Evolutionary conservation across 2,113 vertebrate genomes (phyloP).

Genomic region (Chaetops frenatus): DNA sequence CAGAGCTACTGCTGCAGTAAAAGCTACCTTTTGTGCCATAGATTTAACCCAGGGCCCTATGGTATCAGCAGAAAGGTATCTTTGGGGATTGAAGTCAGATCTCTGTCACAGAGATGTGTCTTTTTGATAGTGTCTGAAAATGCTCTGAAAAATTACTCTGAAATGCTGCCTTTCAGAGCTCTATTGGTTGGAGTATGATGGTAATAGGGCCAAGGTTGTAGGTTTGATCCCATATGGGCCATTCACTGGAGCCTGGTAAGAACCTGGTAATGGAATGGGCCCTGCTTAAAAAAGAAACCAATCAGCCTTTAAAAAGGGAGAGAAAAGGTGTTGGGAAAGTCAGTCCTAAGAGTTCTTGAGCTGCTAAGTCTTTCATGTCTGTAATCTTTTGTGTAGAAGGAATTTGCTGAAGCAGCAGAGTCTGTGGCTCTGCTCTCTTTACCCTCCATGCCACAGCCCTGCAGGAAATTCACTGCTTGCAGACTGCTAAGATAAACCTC

Average conservation of each 20-base stretch:
- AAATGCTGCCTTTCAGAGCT: neutral
- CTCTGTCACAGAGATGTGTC: accelerated
- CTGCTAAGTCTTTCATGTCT: neutral
- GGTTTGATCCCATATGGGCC: neutral
- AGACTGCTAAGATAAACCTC: neutral
- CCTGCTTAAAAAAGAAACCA: neutral
- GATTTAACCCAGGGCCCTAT: neutral
- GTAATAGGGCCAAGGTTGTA: neutral
- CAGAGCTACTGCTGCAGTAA: neutral
- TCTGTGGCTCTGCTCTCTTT: neutral
- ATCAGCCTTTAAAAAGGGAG: neutral
- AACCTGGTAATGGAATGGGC: neutral
- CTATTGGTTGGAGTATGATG: neutral
- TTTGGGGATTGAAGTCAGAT: neutral
- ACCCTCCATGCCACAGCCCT: neutral
- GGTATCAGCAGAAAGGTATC: neutral
- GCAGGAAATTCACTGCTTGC: neutral
- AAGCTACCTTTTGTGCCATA: neutral
- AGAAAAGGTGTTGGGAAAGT: neutral
- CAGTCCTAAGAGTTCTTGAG: neutral
- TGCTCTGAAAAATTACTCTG: too few species aligned
- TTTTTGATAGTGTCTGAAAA: neutral
- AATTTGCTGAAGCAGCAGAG: neutral
- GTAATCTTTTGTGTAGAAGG: neutral
- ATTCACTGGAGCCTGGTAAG: neutral